Base-by-base conservation (phyloP, 2,113 vertebrate genomes). In the Tricholaema leucomelas region DNA sequence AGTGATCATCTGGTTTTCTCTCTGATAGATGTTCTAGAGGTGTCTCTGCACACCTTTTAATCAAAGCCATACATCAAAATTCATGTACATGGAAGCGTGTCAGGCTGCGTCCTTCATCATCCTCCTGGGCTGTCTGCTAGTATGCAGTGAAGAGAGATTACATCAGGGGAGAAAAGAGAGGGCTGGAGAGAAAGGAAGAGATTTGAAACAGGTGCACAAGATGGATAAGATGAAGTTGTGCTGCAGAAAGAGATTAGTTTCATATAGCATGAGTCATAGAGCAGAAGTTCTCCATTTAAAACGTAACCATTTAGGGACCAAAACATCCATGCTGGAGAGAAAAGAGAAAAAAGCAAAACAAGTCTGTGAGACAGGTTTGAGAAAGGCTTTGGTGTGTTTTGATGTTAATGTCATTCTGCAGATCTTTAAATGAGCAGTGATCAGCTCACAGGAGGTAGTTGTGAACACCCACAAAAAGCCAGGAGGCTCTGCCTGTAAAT, bases 11-110 rank as follows among this genome's bases (percentile, higher is more conserved):
- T 86, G 56, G 55, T 85, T 81, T 94, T 15, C 54, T 83, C 6
- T 69, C 79, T 83, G 61, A 93, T 42, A 70, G 24, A 50, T 67
- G 48, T 83, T 82, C 33, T 70, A 71, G 54, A 66, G 73, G 88
- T 85, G 36, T 77, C 36, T 50, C 59, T 75, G 59, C 38, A 28
- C 9, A 30, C 15, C 59, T 83, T 78, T 50, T 3, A 72, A 78
- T 71, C 48, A 81, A 84, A 25, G 54, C 18, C 30, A 81, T 94
- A 86, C 81, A 90, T 90, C 58, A 84, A 66, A 92, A 93, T 90
- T 67, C 18, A 56, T 0, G 2, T 56, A 67, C 13, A 12, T 5
- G 12, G 54, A 77, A 59, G 31, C 1, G 3, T 3, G 2, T 81
- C 42, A 74, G 28, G 52, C 17, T 48, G 7, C 40, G 44, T 64